Evolutionary conservation across 1,140 invertebrate species (phyloP), one percentile per base, ranked within the genome.

Genomic region (Eumeta japonica): DNA sequence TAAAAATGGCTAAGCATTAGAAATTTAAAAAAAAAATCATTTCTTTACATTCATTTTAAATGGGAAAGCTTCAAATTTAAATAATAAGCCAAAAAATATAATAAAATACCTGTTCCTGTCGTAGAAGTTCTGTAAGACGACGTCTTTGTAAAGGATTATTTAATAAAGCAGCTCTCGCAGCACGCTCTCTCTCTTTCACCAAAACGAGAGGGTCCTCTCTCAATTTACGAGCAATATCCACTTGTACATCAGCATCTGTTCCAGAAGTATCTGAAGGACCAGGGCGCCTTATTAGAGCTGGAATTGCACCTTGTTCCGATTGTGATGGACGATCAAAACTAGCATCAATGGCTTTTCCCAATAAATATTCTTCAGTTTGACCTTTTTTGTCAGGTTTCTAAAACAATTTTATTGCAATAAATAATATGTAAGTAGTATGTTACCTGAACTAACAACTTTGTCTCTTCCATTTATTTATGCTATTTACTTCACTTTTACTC

Each of bases 121-220:
- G 75, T 48, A 94, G 81, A 52, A 92, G 74, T 54, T 89, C 81
- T 57, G 90, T 82, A 1, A 94, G 62, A 67, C 89, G 84, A 51
- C 91, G 90, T 45, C 94, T 74, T 66, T 90, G 91, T 0, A 94
- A 80, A n/a, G 92, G 92, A 81, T 95, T 96, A 49, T 91, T 86
- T 5, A 94, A 60, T 14, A 95, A 71, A 49, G 90, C 84, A 34
- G 82, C 82, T 27, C 86, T 75, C 1, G 85, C 85, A 73, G 94
- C 91, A 62, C 91, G 81, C 73, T 94, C 89, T 39, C 85, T 82
- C 62, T 90, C 86, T 52, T 89, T 89, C 1, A 96, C 94, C 2
- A 84, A 76, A 53, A 90, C 84, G 16, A 96, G 62, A 1, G 93
- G 93, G 79, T 96, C 93, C 73, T 96, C 93, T 63, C 91, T 82